Conservation (phyloP, 2,113 vertebrate genomes). For the Vidua macroura region DNA sequence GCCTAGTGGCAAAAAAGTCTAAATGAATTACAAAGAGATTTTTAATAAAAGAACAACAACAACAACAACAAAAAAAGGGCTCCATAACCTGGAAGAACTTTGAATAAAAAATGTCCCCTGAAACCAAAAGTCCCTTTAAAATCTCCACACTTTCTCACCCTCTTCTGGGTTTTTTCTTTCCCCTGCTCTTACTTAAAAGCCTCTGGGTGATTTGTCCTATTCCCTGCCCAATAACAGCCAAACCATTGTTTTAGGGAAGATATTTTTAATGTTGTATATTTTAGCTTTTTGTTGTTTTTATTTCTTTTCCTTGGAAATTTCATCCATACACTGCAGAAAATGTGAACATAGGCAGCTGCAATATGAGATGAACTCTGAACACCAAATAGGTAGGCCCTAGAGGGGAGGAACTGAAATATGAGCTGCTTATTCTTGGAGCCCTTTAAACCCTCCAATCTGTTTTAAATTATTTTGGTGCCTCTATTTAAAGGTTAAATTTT, state of each 20-base stretch:
- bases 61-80: neutral
- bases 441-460: slow-evolving; percentile 70
- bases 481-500: slow-evolving; percentile 72
- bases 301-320: slow-evolving; percentile 39
- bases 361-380: slow-evolving; percentile 71
- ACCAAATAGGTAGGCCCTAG: slow-evolving; percentile 63
- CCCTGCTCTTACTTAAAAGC: slow-evolving; percentile 45
- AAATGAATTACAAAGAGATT: slow-evolving; percentile 62
- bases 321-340: slow-evolving; percentile 44
- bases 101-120: slow-evolving; percentile 50
- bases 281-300: slow-evolving; percentile 36
- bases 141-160: neutral
- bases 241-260: slow-evolving; percentile 35
- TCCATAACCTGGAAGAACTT: slow-evolving; percentile 57
- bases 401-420: slow-evolving; percentile 65
- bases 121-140: slow-evolving; percentile 44
- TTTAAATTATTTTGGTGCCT: slow-evolving; percentile 74
- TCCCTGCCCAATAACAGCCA: slow-evolving; percentile 54
- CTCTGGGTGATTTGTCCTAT: slow-evolving; percentile 60
- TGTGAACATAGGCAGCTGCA: slow-evolving; percentile 58
- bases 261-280: slow-evolving; percentile 59
- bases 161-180: neutral
- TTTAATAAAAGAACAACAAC: slow-evolving; percentile 69
- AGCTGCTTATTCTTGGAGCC: slow-evolving; percentile 63
- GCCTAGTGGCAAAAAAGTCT: slow-evolving; percentile 55